phyloP scores from a whole-genome alignment of 30 jellyfish, hydroid and myxozoan species.

The Rhopilema esculentum region DNA sequence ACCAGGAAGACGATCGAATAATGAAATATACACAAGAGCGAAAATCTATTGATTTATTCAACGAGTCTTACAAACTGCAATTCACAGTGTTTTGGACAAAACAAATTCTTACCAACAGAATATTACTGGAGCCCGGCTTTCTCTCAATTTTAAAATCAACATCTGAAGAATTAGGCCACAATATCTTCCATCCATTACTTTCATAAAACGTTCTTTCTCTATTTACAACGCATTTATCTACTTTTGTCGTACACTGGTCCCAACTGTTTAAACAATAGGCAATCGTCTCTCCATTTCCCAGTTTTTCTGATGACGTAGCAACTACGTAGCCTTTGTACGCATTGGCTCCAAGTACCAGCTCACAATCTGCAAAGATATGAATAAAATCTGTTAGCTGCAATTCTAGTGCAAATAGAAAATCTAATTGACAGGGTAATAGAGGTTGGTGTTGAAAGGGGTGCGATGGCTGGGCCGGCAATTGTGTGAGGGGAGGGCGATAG shows the following conservation, averaged over 20 bases:
- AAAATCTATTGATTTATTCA: too few relatives aligned
- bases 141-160: slow-evolving; percentile 22
- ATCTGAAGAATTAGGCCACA: slow-evolving; percentile 14
- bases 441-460: too few relatives aligned
- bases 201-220: slow-evolving; percentile 21
- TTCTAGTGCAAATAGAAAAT: not conserved
- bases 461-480: too few relatives aligned
- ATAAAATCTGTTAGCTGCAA: not conserved
- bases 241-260: slow-evolving; percentile 19
- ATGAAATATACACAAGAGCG: too few relatives aligned
- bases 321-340: not conserved
- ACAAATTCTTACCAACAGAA: slow-evolving; percentile 2
- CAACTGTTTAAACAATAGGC: slow-evolving; percentile 9
- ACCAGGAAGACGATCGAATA: too few relatives aligned
- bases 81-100: not conserved
- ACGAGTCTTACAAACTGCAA: too few relatives aligned
- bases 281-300: slow-evolving; percentile 2
- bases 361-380: slow-evolving; percentile 11
- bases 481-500: too few relatives aligned
- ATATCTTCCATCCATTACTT: slow-evolving; percentile 4
- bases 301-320: not conserved
- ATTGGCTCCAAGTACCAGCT: not conserved
- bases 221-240: slow-evolving; percentile 1
- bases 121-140: slow-evolving; percentile 1
- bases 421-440: too few relatives aligned